These are phyloP conservation scores for Ceyx margarethae DNA, from an alignment of 2,113 vertebrate genomes.

Conservation along the genomic window DNA sequence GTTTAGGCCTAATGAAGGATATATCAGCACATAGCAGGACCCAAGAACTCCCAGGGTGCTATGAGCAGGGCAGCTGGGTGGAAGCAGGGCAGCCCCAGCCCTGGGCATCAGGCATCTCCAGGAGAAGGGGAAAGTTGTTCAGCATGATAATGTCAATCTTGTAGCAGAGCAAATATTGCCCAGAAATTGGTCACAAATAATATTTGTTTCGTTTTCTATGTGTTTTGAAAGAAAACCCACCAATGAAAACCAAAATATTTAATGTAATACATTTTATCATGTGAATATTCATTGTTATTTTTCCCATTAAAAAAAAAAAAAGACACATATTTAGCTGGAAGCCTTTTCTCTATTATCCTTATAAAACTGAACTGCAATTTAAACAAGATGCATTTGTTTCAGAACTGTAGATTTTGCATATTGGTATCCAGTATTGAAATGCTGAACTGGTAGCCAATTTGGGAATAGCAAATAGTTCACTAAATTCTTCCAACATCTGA, in stretches of 20 bases:
- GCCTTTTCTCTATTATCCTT: neutral
- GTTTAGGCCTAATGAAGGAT: neutral
- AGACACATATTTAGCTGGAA: neutral
- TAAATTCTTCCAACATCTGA: neutral
- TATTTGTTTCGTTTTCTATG: neutral
- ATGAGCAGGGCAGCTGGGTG: neutral
- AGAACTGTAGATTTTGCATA: neutral
- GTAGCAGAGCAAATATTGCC: neutral
- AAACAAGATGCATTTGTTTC: neutral
- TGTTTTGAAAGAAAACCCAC: neutral
- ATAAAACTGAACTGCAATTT: neutral
- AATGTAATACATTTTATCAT: neutral
- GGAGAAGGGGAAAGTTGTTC: neutral
- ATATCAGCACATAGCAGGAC: accelerated
- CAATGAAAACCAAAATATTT: neutral
- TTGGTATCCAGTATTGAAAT: neutral
- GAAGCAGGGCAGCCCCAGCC: neutral
- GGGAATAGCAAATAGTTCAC: neutral
- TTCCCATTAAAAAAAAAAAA: neutral
- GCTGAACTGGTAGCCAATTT: neutral
- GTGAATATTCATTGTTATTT: neutral
- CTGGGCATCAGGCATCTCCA: accelerated
- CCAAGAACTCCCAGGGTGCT: no score
- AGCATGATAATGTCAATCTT: neutral
- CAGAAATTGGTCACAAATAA: neutral